These are phyloP conservation scores for Upupa epops DNA, from an alignment of 2,113 vertebrate genomes.

Conservation along the genomic window DNA sequence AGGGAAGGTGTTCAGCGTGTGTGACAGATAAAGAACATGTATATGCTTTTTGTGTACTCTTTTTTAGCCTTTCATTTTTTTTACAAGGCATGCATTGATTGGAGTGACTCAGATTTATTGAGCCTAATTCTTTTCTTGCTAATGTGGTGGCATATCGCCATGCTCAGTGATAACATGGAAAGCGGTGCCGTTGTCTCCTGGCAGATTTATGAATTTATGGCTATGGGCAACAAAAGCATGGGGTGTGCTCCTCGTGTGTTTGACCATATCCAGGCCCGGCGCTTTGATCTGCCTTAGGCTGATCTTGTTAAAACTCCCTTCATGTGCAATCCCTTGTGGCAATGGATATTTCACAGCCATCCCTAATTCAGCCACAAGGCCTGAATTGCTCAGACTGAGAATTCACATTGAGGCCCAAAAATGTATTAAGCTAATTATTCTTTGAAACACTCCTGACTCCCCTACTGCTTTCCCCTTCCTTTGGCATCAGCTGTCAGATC, in stretches of 20 bases:
- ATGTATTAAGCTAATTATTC: slow-evolving; percentile 56
- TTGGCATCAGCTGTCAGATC: not conserved
- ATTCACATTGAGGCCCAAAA: slow-evolving; percentile 20
- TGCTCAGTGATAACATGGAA: not conserved
- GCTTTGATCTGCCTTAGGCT: not conserved
- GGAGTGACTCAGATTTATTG: not conserved
- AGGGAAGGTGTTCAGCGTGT: not conserved
- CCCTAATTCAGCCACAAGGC: slow-evolving; percentile 21
- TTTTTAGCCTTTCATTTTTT: not conserved
- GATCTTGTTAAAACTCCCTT: not conserved
- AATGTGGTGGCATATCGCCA: not conserved
- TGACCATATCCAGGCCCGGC: not conserved
- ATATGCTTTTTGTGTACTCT: not conserved
- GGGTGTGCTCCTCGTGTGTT: not conserved
- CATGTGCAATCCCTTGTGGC: not conserved
- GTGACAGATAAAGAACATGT: not conserved
- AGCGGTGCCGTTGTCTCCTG: not conserved
- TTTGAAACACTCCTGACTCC: not conserved
- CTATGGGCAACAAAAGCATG: not conserved
- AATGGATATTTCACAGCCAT: not conserved
- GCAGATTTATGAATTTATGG: not conserved
- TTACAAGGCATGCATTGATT: not conserved
- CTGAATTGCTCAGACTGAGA: not conserved
- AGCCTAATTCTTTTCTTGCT: not conserved
- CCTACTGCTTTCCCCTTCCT: slow-evolving; percentile 11